A percentile compares a stretch with the other conserved stretches of the same genome.
Conservation (phyloP, 2,797 vertebrate genomes). For the Pangasius krempfi region DNA sequence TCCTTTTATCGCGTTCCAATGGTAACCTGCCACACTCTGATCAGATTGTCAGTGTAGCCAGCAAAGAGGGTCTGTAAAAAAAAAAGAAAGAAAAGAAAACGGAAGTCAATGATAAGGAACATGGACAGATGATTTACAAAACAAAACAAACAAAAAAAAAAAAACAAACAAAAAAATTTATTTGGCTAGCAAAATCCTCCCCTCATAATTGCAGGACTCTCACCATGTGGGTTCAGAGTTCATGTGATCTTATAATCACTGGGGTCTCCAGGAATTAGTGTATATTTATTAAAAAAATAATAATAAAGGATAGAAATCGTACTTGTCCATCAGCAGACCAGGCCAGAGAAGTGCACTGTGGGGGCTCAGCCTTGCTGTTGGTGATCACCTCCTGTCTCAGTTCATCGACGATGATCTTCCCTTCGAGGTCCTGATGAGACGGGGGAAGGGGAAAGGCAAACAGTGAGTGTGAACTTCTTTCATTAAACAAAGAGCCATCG, state of each 20-base stretch:
- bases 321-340: constrained; percentile 98
- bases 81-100: constrained; percentile 1
- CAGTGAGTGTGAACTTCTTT: too few relatives aligned
- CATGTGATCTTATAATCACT: constrained; percentile 78
- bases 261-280: constrained; percentile 50
- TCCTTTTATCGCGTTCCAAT: constrained; percentile 88
- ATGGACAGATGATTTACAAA: not conserved
- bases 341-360: constrained; percentile 90
- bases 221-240: constrained; percentile 75
- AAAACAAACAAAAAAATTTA: not conserved
- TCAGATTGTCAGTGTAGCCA: constrained; percentile 96
- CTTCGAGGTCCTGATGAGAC: constrained; percentile 86
- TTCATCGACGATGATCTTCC: constrained; percentile 95
- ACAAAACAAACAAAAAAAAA: not conserved
- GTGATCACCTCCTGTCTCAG: constrained; percentile 96
- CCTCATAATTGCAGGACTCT: constrained; percentile 86
- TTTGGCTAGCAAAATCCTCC: constrained; percentile 46
- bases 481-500: not conserved
- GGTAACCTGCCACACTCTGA: constrained; percentile 97
- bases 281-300: not conserved
- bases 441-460: not conserved
- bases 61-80: constrained; percentile 88
- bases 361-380: constrained; percentile 93
- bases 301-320: constrained; percentile 9
- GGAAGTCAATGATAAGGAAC: not conserved